Evolutionary conservation across 1,140 invertebrate genomes (phyloP).

Genomic region (Cecropterus lyciades): DNA sequence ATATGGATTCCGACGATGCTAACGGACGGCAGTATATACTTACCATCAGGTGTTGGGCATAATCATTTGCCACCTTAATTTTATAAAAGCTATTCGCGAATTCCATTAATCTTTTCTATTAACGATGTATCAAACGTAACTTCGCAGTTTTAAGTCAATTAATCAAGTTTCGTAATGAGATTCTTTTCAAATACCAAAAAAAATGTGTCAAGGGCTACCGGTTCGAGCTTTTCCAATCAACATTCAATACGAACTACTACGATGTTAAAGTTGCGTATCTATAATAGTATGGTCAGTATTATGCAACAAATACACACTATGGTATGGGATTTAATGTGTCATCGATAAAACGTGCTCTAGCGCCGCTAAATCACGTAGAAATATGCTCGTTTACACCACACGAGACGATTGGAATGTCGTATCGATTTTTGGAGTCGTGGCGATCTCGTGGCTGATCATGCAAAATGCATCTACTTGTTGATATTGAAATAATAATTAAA

Average conservation of each 20-base stretch:
- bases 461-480: too few species aligned
- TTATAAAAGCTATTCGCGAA: too few species aligned
- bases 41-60: too few species aligned
- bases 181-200: conserved; percentile 20
- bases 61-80: too few species aligned
- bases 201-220: conserved; percentile 16
- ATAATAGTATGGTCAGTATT: neutral
- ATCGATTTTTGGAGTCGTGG: too few species aligned
- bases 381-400: too few species aligned
- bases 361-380: conserved; percentile 48
- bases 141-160: conserved; percentile 8
- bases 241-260: neutral
- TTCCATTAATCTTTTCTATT: neutral
- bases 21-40: too few species aligned
- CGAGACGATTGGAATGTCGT: conserved; percentile 4
- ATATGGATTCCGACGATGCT: too few species aligned
- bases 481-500: too few species aligned
- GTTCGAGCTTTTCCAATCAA: conserved; percentile 7
- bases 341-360: conserved; percentile 32
- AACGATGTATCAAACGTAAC: neutral
- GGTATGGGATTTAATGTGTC: conserved; percentile 43
- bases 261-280: neutral
- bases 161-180: conserved; percentile 11
- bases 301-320: conserved; percentile 1
- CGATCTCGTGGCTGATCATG: too few species aligned